phyloP scores from a whole-genome alignment of 2,113 vertebrate genomes.

The Mystacornis crossleyi region DNA sequence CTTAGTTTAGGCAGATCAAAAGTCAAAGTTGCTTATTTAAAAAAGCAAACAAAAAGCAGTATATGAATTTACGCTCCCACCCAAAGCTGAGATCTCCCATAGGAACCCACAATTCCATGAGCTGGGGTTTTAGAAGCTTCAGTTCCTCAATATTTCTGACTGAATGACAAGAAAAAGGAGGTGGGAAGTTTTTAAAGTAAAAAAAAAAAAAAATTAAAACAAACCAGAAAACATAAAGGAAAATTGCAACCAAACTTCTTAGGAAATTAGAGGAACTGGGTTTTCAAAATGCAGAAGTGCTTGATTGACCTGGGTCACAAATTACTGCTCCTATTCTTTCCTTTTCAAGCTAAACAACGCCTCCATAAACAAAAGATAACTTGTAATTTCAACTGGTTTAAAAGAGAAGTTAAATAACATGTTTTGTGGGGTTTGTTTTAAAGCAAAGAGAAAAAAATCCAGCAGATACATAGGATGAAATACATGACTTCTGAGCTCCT shows the following conservation, averaged over 20 bases:
- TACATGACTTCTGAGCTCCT: background rate
- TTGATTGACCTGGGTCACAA: background rate
- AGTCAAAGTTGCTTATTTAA: background rate
- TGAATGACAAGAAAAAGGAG: background rate
- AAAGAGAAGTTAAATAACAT: background rate
- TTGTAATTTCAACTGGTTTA: background rate
- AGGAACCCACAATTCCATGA: background rate
- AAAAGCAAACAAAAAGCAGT: background rate
- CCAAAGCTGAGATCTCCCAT: background rate
- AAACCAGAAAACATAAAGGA: background rate
- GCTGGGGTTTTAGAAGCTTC: background rate
- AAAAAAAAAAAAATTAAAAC: fast-evolving
- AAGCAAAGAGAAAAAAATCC: background rate
- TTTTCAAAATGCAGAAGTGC: background rate
- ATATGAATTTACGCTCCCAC: background rate
- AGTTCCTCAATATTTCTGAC: background rate
- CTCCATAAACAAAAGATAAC: background rate
- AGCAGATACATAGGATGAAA: background rate
- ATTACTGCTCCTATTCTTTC: background rate
- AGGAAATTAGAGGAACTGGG: background rate
- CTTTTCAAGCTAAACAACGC: background rate
- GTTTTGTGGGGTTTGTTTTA: background rate
- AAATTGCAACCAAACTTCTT: background rate
- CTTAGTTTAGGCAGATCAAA: background rate
- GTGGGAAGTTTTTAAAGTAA: background rate